phyloP scores from a whole-genome alignment of 2,113 vertebrate species.

The Nematolebias whitei region DNA sequence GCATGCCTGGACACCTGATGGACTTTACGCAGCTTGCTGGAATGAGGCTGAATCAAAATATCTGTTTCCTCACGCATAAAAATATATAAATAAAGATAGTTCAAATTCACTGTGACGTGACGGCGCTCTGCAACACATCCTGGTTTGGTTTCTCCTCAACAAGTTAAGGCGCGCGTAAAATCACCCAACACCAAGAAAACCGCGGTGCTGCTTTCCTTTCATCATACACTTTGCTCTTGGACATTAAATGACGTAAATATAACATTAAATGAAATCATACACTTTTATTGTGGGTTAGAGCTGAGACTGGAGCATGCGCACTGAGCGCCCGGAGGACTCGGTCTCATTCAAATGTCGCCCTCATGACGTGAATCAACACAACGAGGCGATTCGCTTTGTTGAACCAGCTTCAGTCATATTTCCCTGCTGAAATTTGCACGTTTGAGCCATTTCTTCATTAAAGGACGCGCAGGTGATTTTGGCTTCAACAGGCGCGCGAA shows the following conservation, averaged over 20 bases:
- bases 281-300: not conserved
- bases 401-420: not conserved
- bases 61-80: not conserved
- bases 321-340: not conserved
- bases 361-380: slow-evolving; percentile 10
- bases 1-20: slow-evolving; percentile 8
- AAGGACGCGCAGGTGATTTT: not conserved
- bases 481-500: not conserved
- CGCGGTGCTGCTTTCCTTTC: too few species aligned
- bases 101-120: too few species aligned
- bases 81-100: too few species aligned
- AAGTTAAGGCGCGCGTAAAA: too few species aligned
- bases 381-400: not conserved
- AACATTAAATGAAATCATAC: not conserved
- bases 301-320: not conserved
- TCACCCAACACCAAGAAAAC: too few species aligned
- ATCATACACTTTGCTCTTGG: too few species aligned
- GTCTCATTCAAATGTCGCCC: not conserved
- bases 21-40: slow-evolving; percentile 4
- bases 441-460: slow-evolving; percentile 16
- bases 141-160: too few species aligned
- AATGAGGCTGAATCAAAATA: not conserved
- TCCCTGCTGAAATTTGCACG: slow-evolving; percentile 9
- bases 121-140: too few species aligned
- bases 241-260: not conserved